Evolutionary conservation across 2,888 invertebrate species (phyloP).

Genomic region (Macropis europaea): DNA sequence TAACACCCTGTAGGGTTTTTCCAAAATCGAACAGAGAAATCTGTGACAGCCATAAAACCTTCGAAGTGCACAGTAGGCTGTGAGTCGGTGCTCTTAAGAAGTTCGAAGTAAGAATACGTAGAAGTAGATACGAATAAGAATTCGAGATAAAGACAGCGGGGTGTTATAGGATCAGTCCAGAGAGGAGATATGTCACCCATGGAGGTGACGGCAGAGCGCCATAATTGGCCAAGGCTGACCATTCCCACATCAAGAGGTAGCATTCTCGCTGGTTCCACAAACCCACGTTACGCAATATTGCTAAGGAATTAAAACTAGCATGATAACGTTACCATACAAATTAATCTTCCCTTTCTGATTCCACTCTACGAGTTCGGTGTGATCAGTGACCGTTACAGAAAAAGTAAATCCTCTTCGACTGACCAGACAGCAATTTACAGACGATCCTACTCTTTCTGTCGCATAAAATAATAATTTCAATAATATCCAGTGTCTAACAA

Average conservation of each 20-base stretch:
- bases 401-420: no score
- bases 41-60: no score
- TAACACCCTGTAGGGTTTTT: no score
- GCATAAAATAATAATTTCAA: conserved; percentile 5
- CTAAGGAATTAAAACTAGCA: conserved; percentile 33
- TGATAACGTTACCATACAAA: conserved; percentile 14
- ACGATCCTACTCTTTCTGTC: neutral
- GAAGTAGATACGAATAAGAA: conserved; percentile 15
- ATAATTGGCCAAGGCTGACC: conserved; percentile 62
- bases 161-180: conserved; percentile 61
- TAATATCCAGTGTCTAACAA: neutral
- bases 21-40: no score
- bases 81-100: no score
- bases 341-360: conserved; percentile 6
- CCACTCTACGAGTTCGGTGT: neutral
- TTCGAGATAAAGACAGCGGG: conserved; percentile 40
- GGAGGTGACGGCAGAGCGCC: conserved; percentile 64
- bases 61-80: no score
- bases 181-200: conserved; percentile 69
- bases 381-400: no score
- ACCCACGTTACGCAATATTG: neutral
- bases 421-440: neutral
- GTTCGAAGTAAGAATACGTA: conserved; percentile 4
- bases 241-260: conserved; percentile 67
- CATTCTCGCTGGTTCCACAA: conserved; percentile 29